These are phyloP conservation scores for Notospermus geniculatus DNA, from an alignment of 1,140 invertebrate species.

Conservation along the genomic window DNA sequence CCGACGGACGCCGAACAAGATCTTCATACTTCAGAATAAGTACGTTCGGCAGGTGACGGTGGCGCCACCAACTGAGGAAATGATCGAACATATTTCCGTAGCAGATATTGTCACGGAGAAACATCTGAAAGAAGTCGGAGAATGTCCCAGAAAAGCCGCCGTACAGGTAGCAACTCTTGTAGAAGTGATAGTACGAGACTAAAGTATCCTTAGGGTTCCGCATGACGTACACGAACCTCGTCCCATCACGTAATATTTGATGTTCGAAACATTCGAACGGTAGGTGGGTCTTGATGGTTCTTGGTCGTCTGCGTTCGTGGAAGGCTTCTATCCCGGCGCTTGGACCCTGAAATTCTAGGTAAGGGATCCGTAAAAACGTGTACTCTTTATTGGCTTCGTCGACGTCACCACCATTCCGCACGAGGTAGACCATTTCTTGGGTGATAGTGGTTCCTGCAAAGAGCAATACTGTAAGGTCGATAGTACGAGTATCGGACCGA, in stretches of 20 bases:
- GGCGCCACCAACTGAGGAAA: slow-evolving; percentile 1
- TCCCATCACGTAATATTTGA: slow-evolving; percentile 20
- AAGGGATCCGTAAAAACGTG: background rate
- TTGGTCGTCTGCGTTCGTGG: slow-evolving; percentile 17
- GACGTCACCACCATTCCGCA: slow-evolving; percentile 1
- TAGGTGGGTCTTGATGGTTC: slow-evolving; percentile 31
- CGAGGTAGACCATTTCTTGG: background rate
- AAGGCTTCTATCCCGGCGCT: slow-evolving; percentile 18
- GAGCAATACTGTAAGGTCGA: too few species aligned
- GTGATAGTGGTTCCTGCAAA: slow-evolving; percentile 3
- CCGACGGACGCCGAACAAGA: background rate
- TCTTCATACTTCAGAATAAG: slow-evolving; percentile 10
- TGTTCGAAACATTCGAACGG: slow-evolving; percentile 16
- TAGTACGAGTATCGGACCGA: too few species aligned
- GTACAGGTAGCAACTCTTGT: slow-evolving; percentile 1
- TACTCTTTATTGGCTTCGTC: slow-evolving; percentile 4
- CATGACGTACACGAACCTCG: slow-evolving; percentile 27
- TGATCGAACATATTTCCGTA: background rate
- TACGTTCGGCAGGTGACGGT: background rate
- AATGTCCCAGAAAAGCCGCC: background rate
- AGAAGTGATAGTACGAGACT: slow-evolving; percentile 31
- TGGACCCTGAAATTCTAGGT: background rate
- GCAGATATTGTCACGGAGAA: background rate
- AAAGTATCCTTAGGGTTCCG: slow-evolving; percentile 34
- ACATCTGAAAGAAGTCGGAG: slow-evolving; percentile 17